Evolutionary conservation across 2,888 invertebrate genomes (phyloP), one percentile per base, ranked within the genome.

Genomic region (Stenotaenia linearis): DNA sequence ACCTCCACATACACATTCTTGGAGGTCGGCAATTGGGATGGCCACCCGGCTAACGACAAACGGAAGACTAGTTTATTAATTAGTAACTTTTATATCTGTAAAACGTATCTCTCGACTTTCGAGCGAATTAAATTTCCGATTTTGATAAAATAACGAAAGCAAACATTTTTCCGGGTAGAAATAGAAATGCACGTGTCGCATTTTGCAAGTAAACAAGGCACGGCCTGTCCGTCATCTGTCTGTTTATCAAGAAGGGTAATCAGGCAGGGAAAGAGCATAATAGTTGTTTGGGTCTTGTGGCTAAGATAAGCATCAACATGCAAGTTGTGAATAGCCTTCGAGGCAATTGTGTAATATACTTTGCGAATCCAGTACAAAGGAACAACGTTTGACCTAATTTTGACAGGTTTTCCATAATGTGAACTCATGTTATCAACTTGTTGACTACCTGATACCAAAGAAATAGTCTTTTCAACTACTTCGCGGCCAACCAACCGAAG

Each of bases 1-100:
- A 89, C 83, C 83, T 90, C 10, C 89, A 89, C 83, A 80, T 89
- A 5, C 89, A 90, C 83, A 86, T 89, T 32, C 83, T 89, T 79
- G 89, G 89, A 35, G 88, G 88, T 15, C 84, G 88, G 75, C 88
- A 89, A 83, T 82, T 89, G 83, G 83, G 81, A 6, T 89, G 89
- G 89, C 89, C 89, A n/a, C 89, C 89, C 74, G 86, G 87, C 77
- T 87, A 83, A 84, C 12, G 5, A 32, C 32, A 32, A 32, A 32
- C 9, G 9, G 9, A 32, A 32, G 5, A 32, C 32, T 9, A 32
- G 32, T 32, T 32, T 32, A 32, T 32, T 32, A 32, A 32, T 4
- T 32, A 6, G 32, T 32, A 32, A 32, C 4, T 32, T 32, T 32
- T 32, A 6, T 6, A 32, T 4, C 4, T 6, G 32, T 32, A 32